phyloP scores from a whole-genome alignment of 2,888 invertebrate genomes.

The Choreutis nemorana region DNA sequence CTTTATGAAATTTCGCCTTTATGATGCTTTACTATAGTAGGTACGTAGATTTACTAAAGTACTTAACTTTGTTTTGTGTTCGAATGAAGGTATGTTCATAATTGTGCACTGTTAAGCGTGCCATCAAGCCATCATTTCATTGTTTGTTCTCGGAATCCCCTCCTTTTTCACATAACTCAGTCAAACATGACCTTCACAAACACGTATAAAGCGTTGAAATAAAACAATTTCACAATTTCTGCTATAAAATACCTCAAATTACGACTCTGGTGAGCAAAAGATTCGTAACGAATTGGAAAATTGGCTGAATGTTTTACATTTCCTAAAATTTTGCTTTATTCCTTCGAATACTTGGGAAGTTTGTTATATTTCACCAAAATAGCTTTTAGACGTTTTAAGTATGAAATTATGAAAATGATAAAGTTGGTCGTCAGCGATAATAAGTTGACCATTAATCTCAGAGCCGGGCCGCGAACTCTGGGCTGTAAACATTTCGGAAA shows the following conservation, averaged over 20 bases:
- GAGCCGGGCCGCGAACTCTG: slow-evolving; percentile 36
- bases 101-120: too few relatives aligned
- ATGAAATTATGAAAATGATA: too few relatives aligned
- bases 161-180: slow-evolving; percentile 16
- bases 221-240: slow-evolving; percentile 21
- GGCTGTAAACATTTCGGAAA: slow-evolving; percentile 61
- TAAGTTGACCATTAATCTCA: slow-evolving; percentile 23
- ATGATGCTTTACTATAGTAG: too few relatives aligned
- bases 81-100: too few relatives aligned
- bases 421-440: slow-evolving; percentile 9
- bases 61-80: too few relatives aligned
- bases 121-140: too few relatives aligned
- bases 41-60: too few relatives aligned
- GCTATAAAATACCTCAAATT: slow-evolving; percentile 39
- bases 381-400: too few relatives aligned
- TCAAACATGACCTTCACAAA: slow-evolving; percentile 21
- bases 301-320: slow-evolving; percentile 20
- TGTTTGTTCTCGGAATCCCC: too few relatives aligned
- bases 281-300: slow-evolving; percentile 35
- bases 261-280: slow-evolving; percentile 24
- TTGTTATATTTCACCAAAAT: too few relatives aligned
- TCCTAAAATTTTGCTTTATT: too few relatives aligned
- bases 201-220: slow-evolving; percentile 19
- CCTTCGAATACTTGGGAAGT: too few relatives aligned
- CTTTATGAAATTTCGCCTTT: slow-evolving; percentile 9